Base-by-base conservation (phyloP, 1,140 invertebrate species). In the Octopus sinensis region DNA sequence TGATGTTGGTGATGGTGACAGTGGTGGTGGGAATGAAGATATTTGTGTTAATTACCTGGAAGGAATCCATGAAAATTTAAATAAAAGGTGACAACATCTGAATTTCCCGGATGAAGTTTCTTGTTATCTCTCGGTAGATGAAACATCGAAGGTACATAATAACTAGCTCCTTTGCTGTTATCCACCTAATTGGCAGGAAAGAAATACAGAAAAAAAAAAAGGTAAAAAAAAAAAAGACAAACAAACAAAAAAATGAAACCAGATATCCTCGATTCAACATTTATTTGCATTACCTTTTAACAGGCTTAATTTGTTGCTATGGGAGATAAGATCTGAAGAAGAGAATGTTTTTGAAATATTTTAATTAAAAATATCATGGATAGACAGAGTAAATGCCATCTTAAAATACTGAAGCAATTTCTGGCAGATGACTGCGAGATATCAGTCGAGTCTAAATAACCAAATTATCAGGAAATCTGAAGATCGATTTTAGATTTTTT, bases 41-140 rank as follows among this genome's bases (percentile, higher is more conserved):
- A 51, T 77, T 30, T 77, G 17, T 51, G 10, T 53, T 75, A 76
- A 76, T 79, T 81, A 89, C 89, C 87, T 81, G 90, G 88, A 51
- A 91, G 83, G 84, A 90, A 90, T 10, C 87, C 88, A 85, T 79
- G 81, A 80, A 90, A 91, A 80, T 89, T 84, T 17, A 89, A 81
- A 81, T 88, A 91, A 81, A 90, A 88, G 0, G 82, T 83, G 79
- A 88, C 86, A 84, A 87, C 86, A 53, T 86, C 80, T 75, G 79
- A 56, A 54, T 84, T 85, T 56, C 84, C 78, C 6, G 83, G 76
- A 82, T 88, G 88, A 17, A 87, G 76, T 6, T 79, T 83, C 76
- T 84, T 84, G 43, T 80, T 81, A 71, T 85, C 82, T 51, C 77
- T 75, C 53, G 75, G 82, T 17, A 30, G 81, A 2, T 79, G 78